Conservation (phyloP, 1,140 invertebrate species). For the Nylanderia fulva region DNA sequence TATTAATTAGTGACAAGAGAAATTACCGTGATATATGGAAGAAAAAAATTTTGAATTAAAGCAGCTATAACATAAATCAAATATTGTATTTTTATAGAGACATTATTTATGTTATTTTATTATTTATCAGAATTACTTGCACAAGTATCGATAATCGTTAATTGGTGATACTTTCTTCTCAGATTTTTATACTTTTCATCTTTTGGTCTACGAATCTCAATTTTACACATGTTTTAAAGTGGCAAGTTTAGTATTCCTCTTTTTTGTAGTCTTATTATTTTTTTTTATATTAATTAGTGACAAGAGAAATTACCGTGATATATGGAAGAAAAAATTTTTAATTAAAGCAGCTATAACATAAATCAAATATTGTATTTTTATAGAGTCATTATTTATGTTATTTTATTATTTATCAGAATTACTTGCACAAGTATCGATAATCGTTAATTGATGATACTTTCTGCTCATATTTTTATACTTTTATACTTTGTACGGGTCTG, state of each 20-base stretch:
- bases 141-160: background rate
- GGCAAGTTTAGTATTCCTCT: background rate
- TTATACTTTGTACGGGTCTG: background rate
- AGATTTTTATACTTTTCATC: background rate
- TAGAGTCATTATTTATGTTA: no score
- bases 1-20: background rate
- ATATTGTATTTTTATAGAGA: no score
- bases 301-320: background rate
- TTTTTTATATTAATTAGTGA: background rate
- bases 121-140: background rate
- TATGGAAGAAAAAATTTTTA: background rate
- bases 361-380: no score
- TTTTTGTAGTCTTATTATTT: background rate
- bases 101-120: no score
- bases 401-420: background rate
- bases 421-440: background rate
- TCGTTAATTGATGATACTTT: background rate
- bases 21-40: background rate
- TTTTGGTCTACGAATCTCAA: background rate
- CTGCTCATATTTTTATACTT: background rate
- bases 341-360: background rate
- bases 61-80: background rate
- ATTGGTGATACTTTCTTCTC: background rate
- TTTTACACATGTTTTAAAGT: background rate
- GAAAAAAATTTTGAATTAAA: background rate